Evolutionary conservation across 1,140 invertebrate species (phyloP), one percentile per base, ranked within the genome.

Genomic region (Hyposmocoma kahamanoa): DNA sequence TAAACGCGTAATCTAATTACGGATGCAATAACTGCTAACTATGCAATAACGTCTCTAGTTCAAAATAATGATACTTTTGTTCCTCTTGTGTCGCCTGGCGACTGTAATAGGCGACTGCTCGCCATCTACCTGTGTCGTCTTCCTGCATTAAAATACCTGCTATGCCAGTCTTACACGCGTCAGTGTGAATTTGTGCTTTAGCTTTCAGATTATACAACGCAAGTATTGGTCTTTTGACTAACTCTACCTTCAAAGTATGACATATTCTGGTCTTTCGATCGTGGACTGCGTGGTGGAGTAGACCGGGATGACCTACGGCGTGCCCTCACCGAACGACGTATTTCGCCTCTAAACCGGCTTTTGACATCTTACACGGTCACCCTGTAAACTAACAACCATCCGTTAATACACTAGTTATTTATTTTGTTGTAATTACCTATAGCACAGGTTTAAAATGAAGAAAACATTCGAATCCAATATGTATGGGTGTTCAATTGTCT

Each of bases 1-100:
- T 76, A 89, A 42, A 64, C 47, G 18, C 60, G 49, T 47, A 86
- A 87, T 30, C 78, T 58, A 54, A 77, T 62, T 6, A 88, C 51
- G 5, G 72, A 71, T 48, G 66, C 67, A n/a, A 86, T 50, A 8
- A 54, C 34, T 4, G 46, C 46, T 22, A 54, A n/a, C n/a, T n/a
- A n/a, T n/a, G n/a, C n/a, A n/a, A n/a, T n/a, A n/a, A 19, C 6
- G 36, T 43, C 28, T 54, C 52, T 22, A 54, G 18, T n/a, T 54
- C 39, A 42, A 44, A 44, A 76, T 41, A 41, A 41, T 41, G 38
- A 11, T 41, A 41, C 13, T 20, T 20, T 13, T 41, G 38, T n/a
- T 44, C 22, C n/a, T 46, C 42, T 6, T 8, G 11, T 8, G 42
- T 44, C 18, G 42, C 32, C 15, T 44, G 42, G 6, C 42, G 42